Percentiles rank a stretch among this genome's conserved stretches.
Conservation (phyloP, 2,888 invertebrate genomes). For the Stratiomys singularior region DNA sequence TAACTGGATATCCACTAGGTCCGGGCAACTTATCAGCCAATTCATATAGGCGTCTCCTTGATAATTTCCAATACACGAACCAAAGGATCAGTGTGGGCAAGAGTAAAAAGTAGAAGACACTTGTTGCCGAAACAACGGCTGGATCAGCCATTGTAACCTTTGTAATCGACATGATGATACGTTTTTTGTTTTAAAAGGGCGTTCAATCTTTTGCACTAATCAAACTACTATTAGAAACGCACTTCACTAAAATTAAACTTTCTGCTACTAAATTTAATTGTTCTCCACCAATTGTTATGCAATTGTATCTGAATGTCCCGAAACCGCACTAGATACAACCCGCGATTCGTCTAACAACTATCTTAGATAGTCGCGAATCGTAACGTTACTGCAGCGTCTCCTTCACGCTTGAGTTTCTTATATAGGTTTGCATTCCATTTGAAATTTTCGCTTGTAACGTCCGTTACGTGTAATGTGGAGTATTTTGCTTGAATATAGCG, state of each 20-base stretch:
- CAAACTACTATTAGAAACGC: neutral
- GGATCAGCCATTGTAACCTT: conserved; percentile 62
- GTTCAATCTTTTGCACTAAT: neutral
- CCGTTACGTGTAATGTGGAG: neutral
- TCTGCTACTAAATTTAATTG: neutral
- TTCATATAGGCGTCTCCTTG: conserved; percentile 76
- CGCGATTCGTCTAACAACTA: conserved; percentile 21
- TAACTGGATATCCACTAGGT: conserved; percentile 75
- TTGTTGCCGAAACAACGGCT: conserved; percentile 69
- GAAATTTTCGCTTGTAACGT: conserved; percentile 34
- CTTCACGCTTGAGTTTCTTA: conserved; percentile 31
- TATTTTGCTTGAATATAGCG: neutral
- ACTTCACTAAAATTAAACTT: neutral
- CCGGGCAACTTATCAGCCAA: conserved; percentile 79
- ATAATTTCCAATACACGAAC: conserved; percentile 80
- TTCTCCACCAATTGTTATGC: neutral
- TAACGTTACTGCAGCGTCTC: conserved; percentile 20
- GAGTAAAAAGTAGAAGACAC: conserved; percentile 77
- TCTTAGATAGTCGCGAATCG: conserved; percentile 32
- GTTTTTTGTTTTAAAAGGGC: neutral
- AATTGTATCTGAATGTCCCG: neutral
- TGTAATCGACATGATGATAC: conserved; percentile 55
- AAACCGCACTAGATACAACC: conserved; percentile 23
- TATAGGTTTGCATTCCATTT: conserved; percentile 32
- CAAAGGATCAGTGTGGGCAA: conserved; percentile 76